Evolutionary conservation across 2,113 vertebrate species (phyloP).

Genomic region (Psophia crepitans): DNA sequence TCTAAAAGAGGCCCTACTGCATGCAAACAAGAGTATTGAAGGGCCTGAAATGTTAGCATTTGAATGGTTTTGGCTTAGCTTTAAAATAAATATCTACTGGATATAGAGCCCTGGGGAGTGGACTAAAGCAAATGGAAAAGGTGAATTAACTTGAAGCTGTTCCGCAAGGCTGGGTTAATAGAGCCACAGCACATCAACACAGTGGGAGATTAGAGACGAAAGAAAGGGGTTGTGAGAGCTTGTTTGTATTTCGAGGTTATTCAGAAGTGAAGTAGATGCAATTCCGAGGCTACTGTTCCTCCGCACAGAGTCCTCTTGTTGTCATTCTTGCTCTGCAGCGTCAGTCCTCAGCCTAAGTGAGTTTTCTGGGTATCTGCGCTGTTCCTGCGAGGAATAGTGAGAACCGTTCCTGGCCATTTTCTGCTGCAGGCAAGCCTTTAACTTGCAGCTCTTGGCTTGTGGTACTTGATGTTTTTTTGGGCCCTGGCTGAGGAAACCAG

Average conservation of each 20-base stretch:
- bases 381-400: accelerated
- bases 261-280: not conserved
- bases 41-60: not conserved
- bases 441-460: not conserved
- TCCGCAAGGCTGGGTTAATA: not conserved
- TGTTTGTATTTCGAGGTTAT: not conserved
- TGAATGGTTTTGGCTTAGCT: conserved; percentile 24
- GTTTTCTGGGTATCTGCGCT: accelerated
- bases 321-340: not conserved
- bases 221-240: not conserved
- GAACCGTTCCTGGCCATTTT: accelerated
- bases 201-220: not conserved
- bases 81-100: not conserved
- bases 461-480: not conserved
- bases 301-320: not conserved
- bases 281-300: not conserved
- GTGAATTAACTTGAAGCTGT: not conserved
- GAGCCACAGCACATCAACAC: not conserved
- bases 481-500: not conserved
- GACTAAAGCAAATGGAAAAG: not conserved
- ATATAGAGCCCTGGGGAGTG: not conserved
- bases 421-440: not conserved
- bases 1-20: not conserved
- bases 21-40: not conserved
- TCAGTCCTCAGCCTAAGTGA: accelerated